phyloP scores from a whole-genome alignment of 2,888 invertebrate species.

The Lithophane ornitopus region DNA sequence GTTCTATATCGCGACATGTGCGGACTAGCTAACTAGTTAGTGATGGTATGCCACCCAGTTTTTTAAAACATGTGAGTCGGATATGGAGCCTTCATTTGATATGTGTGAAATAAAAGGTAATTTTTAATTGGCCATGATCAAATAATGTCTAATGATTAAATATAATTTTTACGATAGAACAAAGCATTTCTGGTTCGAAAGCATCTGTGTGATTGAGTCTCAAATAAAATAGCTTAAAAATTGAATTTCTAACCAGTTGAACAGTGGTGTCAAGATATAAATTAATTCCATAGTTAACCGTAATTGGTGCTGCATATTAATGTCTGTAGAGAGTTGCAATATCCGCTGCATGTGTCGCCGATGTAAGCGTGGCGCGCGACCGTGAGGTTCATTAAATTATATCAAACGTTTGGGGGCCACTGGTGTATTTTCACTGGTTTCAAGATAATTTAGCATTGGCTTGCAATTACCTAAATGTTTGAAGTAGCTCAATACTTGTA shows the following conservation, averaged over 20 bases:
- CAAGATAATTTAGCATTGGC: neutral
- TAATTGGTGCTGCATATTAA: conserved; percentile 1
- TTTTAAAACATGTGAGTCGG: neutral
- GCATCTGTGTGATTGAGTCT: neutral
- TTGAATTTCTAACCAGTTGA: neutral
- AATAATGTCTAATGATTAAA: neutral
- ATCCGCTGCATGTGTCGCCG: neutral
- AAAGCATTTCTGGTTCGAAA: neutral
- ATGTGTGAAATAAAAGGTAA: too few relatives aligned
- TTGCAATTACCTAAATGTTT: neutral
- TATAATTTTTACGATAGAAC: neutral
- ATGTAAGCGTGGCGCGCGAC: neutral
- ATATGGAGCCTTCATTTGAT: neutral
- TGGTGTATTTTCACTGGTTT: neutral
- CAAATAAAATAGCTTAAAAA: too few relatives aligned
- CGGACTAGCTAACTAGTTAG: neutral
- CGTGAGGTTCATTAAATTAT: neutral
- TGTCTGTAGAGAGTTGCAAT: neutral
- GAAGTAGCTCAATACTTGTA: too few relatives aligned
- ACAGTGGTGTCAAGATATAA: too few relatives aligned
- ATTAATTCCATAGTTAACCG: neutral
- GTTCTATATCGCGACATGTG: neutral
- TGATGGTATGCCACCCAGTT: neutral
- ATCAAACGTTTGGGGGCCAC: neutral
- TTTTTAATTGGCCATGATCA: neutral